phyloP scores from a whole-genome alignment of 2,797 vertebrate genomes.

The Characodon lateralis region DNA sequence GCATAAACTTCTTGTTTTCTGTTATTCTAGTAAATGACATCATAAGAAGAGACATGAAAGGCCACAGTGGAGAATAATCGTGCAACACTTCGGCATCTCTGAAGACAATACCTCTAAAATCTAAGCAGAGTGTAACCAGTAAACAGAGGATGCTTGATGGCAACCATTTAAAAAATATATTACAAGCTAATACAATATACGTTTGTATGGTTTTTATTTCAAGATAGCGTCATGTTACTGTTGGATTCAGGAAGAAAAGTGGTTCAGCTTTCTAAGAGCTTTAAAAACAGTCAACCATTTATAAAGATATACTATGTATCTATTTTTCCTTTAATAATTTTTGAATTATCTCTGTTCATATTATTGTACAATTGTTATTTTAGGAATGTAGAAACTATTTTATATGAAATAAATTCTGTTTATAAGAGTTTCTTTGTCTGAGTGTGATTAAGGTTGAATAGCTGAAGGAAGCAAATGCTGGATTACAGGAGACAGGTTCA shows the following conservation, averaged over 20 bases:
- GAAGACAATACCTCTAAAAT: conserved; percentile 7
- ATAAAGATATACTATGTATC: conserved; percentile 11
- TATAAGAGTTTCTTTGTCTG: conserved; percentile 17
- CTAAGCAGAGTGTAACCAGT: conserved; percentile 6
- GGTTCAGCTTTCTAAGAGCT: not conserved
- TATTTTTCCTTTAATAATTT: conserved; percentile 15
- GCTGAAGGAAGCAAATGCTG: not conserved
- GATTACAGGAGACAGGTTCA: not conserved
- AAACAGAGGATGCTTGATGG: not conserved
- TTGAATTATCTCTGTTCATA: conserved; percentile 37
- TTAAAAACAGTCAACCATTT: conserved; percentile 14
- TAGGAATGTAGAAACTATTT: conserved; percentile 62
- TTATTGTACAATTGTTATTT: conserved; percentile 52
- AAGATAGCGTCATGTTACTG: conserved; percentile 7
- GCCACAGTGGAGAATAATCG: conserved; percentile 80
- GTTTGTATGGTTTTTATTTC: conserved; percentile 15
- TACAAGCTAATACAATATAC: not conserved
- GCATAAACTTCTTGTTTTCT: conserved; percentile 18
- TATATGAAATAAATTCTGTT: conserved; percentile 49
- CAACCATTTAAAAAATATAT: conserved; percentile 3
- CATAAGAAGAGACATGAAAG: conserved; percentile 94
- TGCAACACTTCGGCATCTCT: conserved; percentile 70
- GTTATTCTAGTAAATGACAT: conserved; percentile 92
- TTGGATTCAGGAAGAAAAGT: not conserved
- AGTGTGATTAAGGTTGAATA: not conserved